A percentile compares a stretch with the other conserved stretches of the same genome.
Evolutionary conservation across 1,140 invertebrate species (phyloP).

Genomic region (Drosophila sp.): DNA sequence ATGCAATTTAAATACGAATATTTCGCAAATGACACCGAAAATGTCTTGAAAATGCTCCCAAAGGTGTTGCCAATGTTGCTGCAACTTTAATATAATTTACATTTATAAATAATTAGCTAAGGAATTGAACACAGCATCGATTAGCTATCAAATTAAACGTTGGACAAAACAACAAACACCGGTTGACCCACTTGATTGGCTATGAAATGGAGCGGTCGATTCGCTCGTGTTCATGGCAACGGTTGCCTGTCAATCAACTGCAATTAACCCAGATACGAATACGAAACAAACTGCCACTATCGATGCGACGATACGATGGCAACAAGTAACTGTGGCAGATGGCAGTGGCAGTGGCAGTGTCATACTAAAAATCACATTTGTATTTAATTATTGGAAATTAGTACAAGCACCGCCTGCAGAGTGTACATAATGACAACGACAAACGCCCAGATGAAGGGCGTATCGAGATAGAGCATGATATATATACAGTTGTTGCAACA

Average conservation of each 20-base stretch:
- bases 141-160: conserved; percentile 23
- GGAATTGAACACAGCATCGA: conserved; percentile 12
- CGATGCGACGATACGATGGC: conserved; percentile 2
- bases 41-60: neutral
- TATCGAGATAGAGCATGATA: neutral
- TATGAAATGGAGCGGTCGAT: conserved; percentile 18
- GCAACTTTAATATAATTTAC: too few relatives aligned
- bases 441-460: conserved; percentile 6
- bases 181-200: conserved; percentile 28
- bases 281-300: conserved; percentile 6
- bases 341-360: conserved; percentile 20
- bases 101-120: neutral
- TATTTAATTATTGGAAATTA: conserved; percentile 68
- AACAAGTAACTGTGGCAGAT: conserved; percentile 38
- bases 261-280: conserved; percentile 65
- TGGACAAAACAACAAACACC: conserved; percentile 6
- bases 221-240: conserved; percentile 33
- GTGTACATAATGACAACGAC: conserved; percentile 30
- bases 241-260: conserved; percentile 48
- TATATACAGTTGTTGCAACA: neutral
- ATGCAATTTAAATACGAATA: conserved; percentile 72
- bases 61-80: too few relatives aligned
- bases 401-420: conserved; percentile 24
- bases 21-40: neutral
- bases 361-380: conserved; percentile 66